Conservation (phyloP, 2,113 vertebrate species). For the Trichechus manatus region DNA sequence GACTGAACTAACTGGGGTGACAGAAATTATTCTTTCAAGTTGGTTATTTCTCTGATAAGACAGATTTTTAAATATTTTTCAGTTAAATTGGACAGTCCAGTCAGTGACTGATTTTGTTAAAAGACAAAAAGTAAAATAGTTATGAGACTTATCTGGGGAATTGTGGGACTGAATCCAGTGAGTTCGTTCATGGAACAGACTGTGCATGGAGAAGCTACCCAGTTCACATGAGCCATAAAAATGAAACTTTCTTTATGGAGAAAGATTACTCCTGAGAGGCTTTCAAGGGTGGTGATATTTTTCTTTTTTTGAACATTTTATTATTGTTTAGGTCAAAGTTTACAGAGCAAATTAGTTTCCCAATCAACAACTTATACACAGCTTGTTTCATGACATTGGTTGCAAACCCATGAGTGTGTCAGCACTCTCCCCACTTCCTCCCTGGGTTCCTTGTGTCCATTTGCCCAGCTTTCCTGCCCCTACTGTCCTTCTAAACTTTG, state of each 20-base stretch:
- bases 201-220: neutral
- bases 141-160: neutral
- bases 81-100: neutral
- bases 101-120: slow-evolving; percentile 28
- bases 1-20: slow-evolving; percentile 5
- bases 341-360: too few species aligned
- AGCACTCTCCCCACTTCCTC: too few species aligned
- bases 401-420: too few species aligned
- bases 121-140: neutral
- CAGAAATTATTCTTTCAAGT: slow-evolving; percentile 56
- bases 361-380: too few species aligned
- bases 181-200: neutral
- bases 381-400: too few species aligned
- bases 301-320: too few species aligned
- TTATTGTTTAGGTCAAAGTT: too few species aligned
- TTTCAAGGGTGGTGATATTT: neutral
- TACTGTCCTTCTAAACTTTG: too few species aligned
- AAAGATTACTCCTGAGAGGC: neutral
- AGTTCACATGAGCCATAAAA: slow-evolving; percentile 1
- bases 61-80: slow-evolving; percentile 4
- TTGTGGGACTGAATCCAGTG: neutral
- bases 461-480: too few species aligned
- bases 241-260: neutral
- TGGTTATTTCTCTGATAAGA: slow-evolving; percentile 42
- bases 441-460: too few species aligned